Base-by-base conservation (phyloP, 2,113 vertebrate genomes). In the Jaculus jaculus region DNA sequence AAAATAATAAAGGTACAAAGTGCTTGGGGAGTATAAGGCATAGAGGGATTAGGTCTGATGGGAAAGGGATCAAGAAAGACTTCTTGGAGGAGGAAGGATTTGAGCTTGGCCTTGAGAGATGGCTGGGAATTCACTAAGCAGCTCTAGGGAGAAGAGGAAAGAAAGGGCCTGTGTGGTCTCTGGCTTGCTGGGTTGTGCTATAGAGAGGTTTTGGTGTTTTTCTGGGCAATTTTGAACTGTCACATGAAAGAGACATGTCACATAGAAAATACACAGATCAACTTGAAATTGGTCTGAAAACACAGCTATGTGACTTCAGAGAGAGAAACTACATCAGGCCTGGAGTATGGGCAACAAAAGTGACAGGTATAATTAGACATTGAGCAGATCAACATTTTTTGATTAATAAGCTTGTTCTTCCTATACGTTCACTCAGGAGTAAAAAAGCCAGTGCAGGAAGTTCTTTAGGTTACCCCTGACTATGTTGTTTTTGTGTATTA, bases 281-380 rank as follows among this genome's bases (percentile, higher is more conserved):
- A 90, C 94, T 83, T 23, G 91, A 94, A 94, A 96, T 87, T 79
- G 69, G 78, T 87, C 91, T 95, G 90, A 91, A 91, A 92, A 87
- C 65, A 89, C 21, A 82, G 89, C 84, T 74, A 20, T 87, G 89
- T 94, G 90, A 94, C 81, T 97, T 97, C 81, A 93, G 89, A 95
- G 87, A 94, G 75, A 71, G 84, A 91, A 95, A 60, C 84, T 37
- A 11, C 79, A 32, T 95, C 89, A 77, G 89, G 39, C 78, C 68
- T 68, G 65, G 61, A 68, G 73, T 89, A 74, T 37, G 93, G 93
- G 85, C 87, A 94, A 39, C 66, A 32, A 65, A 94, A 90, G 72
- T 96, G 95, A 96, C 96, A 97, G 87, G 87, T 95, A 92, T 94
- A 96, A 97, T 95, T 95, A 94, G 95, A 97, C 95, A 96, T 16